Base-by-base conservation (phyloP, 2,888 invertebrate genomes). In the Lasioglossum vierecki region DNA sequence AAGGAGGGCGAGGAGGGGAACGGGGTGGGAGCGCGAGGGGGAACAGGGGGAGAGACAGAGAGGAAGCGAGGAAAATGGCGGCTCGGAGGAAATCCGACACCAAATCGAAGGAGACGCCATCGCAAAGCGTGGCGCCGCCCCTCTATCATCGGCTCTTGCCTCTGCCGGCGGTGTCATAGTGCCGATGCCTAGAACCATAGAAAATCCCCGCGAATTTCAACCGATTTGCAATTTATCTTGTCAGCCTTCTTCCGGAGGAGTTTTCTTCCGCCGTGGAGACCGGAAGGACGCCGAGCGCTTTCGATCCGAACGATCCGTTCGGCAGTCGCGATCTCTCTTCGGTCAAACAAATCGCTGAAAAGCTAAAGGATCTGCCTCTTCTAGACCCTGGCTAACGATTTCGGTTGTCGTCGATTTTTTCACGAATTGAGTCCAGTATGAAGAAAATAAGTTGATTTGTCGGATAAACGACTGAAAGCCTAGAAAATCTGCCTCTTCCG, bases 51-150 rank as follows among this genome's bases (percentile, higher is more conserved):
- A 76, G 80, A 84, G 88, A 87, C 80, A 82, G 82, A 85, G 90
- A 91, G 92, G 92, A 92, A 91, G 93, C 93, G 92, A 92, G 91
- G 93, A 95, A 94, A 94, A 95, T 94, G 94, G 94, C 94, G 94
- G 92, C 93, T 83, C 90, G 90, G 91, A 91, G 91, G 94, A 91
- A 93, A 95, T 92, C 89, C 91, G 94, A 95, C 94, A 94, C 95
- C 93, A 92, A 94, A 95, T 95, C 95, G 95, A 95, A 95, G 94
- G 93, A 94, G 95, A 95, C 94, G 95, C 95, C 95, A 95, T 95
- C 93, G 94, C 94, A 92, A 94, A 92, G 91, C 92, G 91, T 93
- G 93, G 92, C 93, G 92, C 92, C 94, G 94, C 94, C 94, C 94
- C 95, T 93, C 92, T 93, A 92, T 93, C 93, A 93, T 92, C 89